A percentile compares a stretch with the other conserved stretches of the same genome.
Evolutionary conservation across 1,140 invertebrate species (phyloP).

Genomic region (Bombus cullumanus): DNA sequence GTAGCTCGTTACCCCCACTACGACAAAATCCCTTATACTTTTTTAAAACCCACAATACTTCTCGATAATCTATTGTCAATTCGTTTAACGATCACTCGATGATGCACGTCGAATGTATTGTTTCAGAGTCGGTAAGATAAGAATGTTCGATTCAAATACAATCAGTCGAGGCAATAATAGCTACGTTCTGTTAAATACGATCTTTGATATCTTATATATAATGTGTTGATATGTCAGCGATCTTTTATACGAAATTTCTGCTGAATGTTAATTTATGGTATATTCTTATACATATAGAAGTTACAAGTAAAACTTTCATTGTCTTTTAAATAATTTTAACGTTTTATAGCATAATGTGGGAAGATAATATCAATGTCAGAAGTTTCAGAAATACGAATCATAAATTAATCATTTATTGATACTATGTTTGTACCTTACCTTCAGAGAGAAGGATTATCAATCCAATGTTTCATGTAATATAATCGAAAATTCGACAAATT

Average conservation of each 20-base stretch:
- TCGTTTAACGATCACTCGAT: conserved; percentile 7
- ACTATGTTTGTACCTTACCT: neutral
- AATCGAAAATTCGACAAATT: neutral
- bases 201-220: neutral
- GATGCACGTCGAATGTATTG: neutral
- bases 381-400: too few relatives aligned
- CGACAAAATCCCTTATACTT: conserved; percentile 38
- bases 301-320: neutral
- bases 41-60: conserved; percentile 46
- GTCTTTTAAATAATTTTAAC: too few relatives aligned
- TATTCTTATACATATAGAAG: neutral
- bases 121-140: neutral
- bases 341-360: too few relatives aligned
- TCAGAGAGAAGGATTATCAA: neutral
- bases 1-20: conserved; percentile 67
- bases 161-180: neutral
- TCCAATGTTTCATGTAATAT: too few relatives aligned
- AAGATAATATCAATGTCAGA: too few relatives aligned
- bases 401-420: too few relatives aligned
- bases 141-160: neutral
- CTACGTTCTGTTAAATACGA: neutral
- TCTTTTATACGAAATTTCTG: neutral
- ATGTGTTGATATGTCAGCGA: neutral
- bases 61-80: conserved; percentile 12
- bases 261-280: neutral